Percentiles rank a stretch among this genome's conserved stretches.
Conservation (phyloP, 2,888 invertebrate species). For the Halictus ligatus region DNA sequence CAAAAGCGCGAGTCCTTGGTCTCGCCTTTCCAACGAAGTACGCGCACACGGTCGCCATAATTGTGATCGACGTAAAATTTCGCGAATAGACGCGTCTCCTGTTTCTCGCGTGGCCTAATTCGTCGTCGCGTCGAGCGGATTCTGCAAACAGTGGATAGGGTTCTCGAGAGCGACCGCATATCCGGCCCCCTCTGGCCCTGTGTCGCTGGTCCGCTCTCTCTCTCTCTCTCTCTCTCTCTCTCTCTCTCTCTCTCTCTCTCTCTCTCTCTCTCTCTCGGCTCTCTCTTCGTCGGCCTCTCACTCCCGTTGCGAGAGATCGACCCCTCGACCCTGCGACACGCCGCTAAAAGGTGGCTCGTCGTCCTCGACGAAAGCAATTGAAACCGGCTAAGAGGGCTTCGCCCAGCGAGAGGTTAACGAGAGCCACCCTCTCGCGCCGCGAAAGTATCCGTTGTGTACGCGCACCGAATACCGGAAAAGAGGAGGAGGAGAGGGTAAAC, state of each 20-base stretch:
- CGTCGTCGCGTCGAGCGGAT: neutral
- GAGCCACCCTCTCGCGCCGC: slow-evolving; percentile 60
- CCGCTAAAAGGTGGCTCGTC: slow-evolving; percentile 71
- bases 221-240: too few species aligned
- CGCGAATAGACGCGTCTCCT: neutral
- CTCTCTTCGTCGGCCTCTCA: neutral
- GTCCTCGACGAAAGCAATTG: slow-evolving; percentile 76
- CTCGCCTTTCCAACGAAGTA: too few species aligned
- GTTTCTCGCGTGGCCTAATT: slow-evolving; percentile 1
- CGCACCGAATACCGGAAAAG: slow-evolving; percentile 23
- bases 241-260: too few species aligned
- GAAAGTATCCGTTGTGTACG: slow-evolving; percentile 38
- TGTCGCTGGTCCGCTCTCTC: slow-evolving; percentile 19
- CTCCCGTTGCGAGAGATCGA: too few species aligned
- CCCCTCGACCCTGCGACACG: slow-evolving; percentile 17
- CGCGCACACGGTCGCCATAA: too few species aligned
- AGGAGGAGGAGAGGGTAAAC: neutral
- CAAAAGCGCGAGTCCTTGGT: too few species aligned
- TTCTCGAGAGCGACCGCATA: slow-evolving; percentile 59
- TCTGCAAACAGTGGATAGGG: slow-evolving; percentile 70
- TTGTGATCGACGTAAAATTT: neutral
- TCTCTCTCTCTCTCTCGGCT: neutral
- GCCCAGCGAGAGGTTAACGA: slow-evolving; percentile 77
- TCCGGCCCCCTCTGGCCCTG: slow-evolving; percentile 44
- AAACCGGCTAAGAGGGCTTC: slow-evolving; percentile 77